Conservation (phyloP, 2,113 vertebrate species). For the Verasper variegatus region DNA sequence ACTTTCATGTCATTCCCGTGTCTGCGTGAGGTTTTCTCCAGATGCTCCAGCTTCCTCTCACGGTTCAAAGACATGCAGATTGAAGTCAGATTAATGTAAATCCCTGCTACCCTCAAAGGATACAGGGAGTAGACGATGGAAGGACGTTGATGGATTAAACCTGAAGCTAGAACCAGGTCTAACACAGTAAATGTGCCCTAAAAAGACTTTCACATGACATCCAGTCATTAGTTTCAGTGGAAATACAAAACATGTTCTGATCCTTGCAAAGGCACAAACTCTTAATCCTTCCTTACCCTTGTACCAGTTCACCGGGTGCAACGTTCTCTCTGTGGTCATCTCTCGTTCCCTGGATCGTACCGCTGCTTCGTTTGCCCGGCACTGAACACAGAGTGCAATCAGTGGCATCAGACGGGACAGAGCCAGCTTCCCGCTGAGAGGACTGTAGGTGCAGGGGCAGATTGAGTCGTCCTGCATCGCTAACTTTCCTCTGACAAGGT, state of each 20-base stretch:
- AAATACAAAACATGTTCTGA: background rate
- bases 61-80: no score
- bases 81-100: no score
- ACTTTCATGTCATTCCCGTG: no score
- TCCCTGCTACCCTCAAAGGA: no score
- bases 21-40: no score
- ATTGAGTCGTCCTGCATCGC: conserved; percentile 26
- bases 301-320: conserved; percentile 1
- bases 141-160: no score
- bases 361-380: background rate
- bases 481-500: conserved; percentile 36
- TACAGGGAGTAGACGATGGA: no score
- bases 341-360: background rate
- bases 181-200: no score
- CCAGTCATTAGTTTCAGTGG: no score
- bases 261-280: background rate
- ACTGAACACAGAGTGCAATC: conserved; percentile 7
- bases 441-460: background rate
- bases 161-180: no score
- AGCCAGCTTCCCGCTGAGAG: background rate
- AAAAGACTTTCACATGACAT: no score
- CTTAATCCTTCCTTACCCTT: background rate
- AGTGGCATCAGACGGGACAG: conserved; percentile 9
- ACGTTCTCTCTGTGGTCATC: background rate
- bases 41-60: no score